Evolutionary conservation across 2,797 vertebrate species (phyloP).

Genomic region (Xyrichtys novacula): DNA sequence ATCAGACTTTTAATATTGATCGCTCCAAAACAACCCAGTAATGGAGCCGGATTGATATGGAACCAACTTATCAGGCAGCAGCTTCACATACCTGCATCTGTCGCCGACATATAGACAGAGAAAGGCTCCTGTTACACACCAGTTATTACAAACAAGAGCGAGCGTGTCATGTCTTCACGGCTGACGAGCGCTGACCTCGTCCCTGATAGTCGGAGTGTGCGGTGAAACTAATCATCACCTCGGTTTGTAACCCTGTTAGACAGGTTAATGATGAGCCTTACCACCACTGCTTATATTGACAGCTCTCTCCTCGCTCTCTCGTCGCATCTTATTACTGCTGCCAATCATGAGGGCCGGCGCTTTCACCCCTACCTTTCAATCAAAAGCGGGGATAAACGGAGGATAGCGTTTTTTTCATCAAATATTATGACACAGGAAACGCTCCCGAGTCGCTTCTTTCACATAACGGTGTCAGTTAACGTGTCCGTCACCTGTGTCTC

Average conservation of each 20-base stretch:
- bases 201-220: neutral
- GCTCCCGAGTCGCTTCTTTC: slow-evolving; percentile 17
- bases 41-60: slow-evolving; percentile 22
- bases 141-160: neutral
- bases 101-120: neutral
- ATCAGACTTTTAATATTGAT: slow-evolving; percentile 16
- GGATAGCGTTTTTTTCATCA: slow-evolving; percentile 10
- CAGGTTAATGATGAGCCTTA: slow-evolving; percentile 57
- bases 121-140: slow-evolving; percentile 1
- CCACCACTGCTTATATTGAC: slow-evolving; percentile 23
- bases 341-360: slow-evolving; percentile 4
- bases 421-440: slow-evolving; percentile 20
- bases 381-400: slow-evolving; percentile 26
- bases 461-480: slow-evolving; percentile 35
- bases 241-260: slow-evolving; percentile 21
- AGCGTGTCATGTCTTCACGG: slow-evolving; percentile 2
- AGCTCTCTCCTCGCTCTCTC: slow-evolving; percentile 27
- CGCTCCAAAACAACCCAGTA: slow-evolving; percentile 25
- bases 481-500: slow-evolving; percentile 7
- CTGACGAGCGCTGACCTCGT: slow-evolving; percentile 15
- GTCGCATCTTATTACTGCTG: slow-evolving; percentile 56
- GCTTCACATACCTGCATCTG: neutral
- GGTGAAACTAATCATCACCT: slow-evolving; percentile 43
- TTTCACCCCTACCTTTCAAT: slow-evolving; percentile 31
- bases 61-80: neutral